Evolutionary conservation across 2,113 vertebrate genomes (phyloP).

Genomic region (Arizona elegans): DNA sequence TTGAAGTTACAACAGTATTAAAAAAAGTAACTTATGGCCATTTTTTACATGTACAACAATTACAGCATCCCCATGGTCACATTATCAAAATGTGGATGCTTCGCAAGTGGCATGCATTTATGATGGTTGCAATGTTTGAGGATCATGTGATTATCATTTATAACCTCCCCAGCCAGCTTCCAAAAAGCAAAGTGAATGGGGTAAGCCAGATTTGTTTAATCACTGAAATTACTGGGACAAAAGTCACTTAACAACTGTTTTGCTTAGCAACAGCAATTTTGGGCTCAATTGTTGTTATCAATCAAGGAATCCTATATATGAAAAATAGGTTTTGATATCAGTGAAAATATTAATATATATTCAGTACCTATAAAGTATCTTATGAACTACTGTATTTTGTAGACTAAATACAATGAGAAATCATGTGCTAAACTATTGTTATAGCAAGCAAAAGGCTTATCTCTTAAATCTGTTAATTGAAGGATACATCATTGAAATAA

Average conservation of each 20-base stretch:
- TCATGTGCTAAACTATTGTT: not conserved
- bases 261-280: not conserved
- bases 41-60: not conserved
- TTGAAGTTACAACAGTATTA: not conserved
- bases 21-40: not conserved
- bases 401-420: not conserved
- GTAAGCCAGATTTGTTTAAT: not conserved
- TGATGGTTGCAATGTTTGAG: not conserved
- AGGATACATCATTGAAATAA: not conserved
- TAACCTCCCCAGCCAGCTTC: not conserved
- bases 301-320: not conserved
- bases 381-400: conserved; percentile 15
- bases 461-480: not conserved
- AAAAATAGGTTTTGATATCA: not conserved
- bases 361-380: not conserved
- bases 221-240: not conserved
- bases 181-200: not conserved
- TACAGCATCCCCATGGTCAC: not conserved
- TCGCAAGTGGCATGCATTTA: not conserved
- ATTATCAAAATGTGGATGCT: not conserved
- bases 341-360: not conserved
- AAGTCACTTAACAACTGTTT: not conserved
- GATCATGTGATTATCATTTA: not conserved
- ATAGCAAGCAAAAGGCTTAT: not conserved
- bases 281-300: not conserved